Conservation (phyloP, 1,140 invertebrate species). For the Drosophila burlai region DNA sequence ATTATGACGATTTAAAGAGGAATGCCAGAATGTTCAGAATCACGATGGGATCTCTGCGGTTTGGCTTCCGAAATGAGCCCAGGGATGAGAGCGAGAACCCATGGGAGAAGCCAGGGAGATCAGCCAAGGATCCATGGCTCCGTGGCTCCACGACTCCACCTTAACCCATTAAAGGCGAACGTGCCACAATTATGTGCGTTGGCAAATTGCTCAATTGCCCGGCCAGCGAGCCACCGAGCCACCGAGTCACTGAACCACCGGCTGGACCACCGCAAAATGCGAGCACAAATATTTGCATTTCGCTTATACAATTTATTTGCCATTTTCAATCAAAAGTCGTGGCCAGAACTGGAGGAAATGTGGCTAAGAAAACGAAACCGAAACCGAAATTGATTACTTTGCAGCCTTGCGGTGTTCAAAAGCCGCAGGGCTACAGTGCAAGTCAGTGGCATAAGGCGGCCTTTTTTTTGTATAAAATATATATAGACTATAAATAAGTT, state of each 20-base stretch:
- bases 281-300: constrained; percentile 72
- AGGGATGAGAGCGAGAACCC: constrained; percentile 3
- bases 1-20: constrained; percentile 25
- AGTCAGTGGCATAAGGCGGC: constrained; percentile 1
- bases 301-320: constrained; percentile 83
- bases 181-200: constrained; percentile 80
- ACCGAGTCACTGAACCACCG: constrained; percentile 1
- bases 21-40: constrained; percentile 7
- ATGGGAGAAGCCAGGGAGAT: neutral
- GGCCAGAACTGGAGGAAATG: constrained; percentile 57
- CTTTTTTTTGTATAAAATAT: no score
- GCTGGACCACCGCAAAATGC: constrained; percentile 52
- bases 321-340: constrained; percentile 82
- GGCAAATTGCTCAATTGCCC: constrained; percentile 76
- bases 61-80: constrained; percentile 47
- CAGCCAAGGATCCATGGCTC: neutral
- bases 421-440: constrained; percentile 10
- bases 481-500: no score
- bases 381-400: constrained; percentile 71
- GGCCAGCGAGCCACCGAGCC: constrained; percentile 23
- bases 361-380: constrained; percentile 21
- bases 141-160: constrained; percentile 49
- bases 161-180: constrained; percentile 76
- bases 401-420: constrained; percentile 47
- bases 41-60: constrained; percentile 44